Base-by-base conservation (phyloP, 2,113 vertebrate genomes). In the Oncorhynchus tshawytscha region DNA sequence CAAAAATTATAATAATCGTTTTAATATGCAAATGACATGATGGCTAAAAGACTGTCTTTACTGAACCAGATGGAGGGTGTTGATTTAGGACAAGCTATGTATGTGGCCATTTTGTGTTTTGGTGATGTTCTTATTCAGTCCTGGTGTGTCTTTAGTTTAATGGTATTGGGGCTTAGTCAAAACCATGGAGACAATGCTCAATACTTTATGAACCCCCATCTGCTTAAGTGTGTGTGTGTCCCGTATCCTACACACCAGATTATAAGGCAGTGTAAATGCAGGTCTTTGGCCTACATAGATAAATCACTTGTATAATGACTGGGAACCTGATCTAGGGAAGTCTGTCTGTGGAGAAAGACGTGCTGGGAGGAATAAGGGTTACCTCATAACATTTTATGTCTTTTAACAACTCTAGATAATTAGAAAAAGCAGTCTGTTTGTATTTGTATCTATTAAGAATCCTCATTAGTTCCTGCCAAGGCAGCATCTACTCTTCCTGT, bases 1-100 rank as follows among this genome's bases (percentile, higher is more conserved):
- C 77, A 80, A 84, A 90, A 88, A 90, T 54, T 18, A 54, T 89
- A 89, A 92, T 92, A 85, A 90, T 91, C 86, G 91, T 91, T 91
- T 90, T 88, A 81, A 86, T 91, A 93, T 92, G 90, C 87, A 93
- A 93, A 93, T 92, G 86, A 88, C 78, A 81, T 83, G 84, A 84
- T 78, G 27, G 76, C 81, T 84, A 82, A 90, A 91, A 91, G 87
- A 89, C 82, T 78, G 81, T 88, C 80, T 90, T 88, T 87, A 54
- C 15, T 16, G 16, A 18, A 18, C 87, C 91, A 92, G 91, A 91
- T 92, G 91, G 89, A 81, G 85, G 82, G 77, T 87, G 86, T 89
- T 88, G 90, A 62, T n/a, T 22, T 9, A 80, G 87, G 88, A 84
- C 71, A 69, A 82, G 79, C 76, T 86, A 87, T 84, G 82, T 89